phyloP scores from a whole-genome alignment of 1,140 invertebrate genomes.

The Melanaphis sacchari region DNA sequence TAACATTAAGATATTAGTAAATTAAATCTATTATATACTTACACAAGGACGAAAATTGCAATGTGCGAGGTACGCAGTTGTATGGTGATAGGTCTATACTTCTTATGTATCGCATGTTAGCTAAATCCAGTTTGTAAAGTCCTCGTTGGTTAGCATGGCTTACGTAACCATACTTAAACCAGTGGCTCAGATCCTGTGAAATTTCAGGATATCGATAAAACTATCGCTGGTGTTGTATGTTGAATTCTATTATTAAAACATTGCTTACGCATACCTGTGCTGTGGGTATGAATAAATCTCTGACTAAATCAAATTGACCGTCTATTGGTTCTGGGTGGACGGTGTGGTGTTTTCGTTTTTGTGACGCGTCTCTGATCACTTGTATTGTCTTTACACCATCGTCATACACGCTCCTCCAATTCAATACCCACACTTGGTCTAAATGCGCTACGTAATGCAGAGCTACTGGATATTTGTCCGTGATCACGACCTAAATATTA shows the following conservation, averaged over 20 bases:
- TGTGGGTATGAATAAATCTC: slow-evolving; percentile 75
- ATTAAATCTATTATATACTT: slow-evolving; percentile 63
- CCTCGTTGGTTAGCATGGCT: slow-evolving; percentile 78
- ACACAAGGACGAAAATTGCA: slow-evolving; percentile 80
- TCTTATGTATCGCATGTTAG: slow-evolving; percentile 77
- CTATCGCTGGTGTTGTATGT: background rate
- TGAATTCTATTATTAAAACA: background rate
- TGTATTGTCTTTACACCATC: slow-evolving; percentile 77
- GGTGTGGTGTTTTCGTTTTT: slow-evolving; percentile 79
- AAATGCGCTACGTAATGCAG: slow-evolving; percentile 76
- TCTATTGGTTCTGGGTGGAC: slow-evolving; percentile 83
- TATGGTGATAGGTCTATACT: slow-evolving; percentile 77
- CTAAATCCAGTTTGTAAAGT: slow-evolving; percentile 79
- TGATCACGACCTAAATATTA: slow-evolving; percentile 71
- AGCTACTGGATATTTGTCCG: slow-evolving; percentile 78
- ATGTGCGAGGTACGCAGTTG: slow-evolving; percentile 76
- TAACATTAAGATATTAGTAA: background rate
- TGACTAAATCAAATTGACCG: slow-evolving; percentile 79
- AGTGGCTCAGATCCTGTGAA: slow-evolving; percentile 69
- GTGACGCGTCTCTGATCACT: slow-evolving; percentile 78
- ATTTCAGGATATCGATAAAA: slow-evolving; percentile 47
- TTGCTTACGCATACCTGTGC: slow-evolving; percentile 63
- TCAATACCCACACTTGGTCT: slow-evolving; percentile 82
- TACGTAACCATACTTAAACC: slow-evolving; percentile 80
- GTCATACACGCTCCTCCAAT: slow-evolving; percentile 71